phyloP scores from a whole-genome alignment of 1,140 invertebrate genomes.

The Solenopsis fugax region DNA sequence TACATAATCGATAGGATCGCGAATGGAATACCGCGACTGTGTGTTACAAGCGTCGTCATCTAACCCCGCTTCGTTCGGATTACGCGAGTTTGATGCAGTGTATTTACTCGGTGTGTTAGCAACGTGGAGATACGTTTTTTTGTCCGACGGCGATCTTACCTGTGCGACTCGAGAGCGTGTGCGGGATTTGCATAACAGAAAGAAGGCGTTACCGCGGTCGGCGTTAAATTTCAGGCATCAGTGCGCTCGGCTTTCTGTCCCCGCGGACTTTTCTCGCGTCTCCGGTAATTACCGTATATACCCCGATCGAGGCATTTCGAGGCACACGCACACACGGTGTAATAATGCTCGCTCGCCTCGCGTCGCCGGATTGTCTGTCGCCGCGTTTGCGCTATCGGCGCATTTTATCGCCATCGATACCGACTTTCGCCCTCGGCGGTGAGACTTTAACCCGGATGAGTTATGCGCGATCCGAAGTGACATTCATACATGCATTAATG shows the following conservation, averaged over 20 bases:
- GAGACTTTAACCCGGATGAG: constrained; percentile 44
- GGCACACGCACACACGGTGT: neutral
- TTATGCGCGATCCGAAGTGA: constrained; percentile 41
- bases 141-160: constrained; percentile 18
- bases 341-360: neutral
- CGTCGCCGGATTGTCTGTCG: constrained; percentile 29
- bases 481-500: constrained; percentile 54
- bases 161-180: neutral
- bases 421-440: constrained; percentile 31
- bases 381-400: constrained; percentile 22
- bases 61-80: neutral
- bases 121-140: constrained; percentile 3
- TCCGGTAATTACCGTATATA: constrained; percentile 21
- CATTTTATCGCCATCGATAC: constrained; percentile 26
- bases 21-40: constrained; percentile 2
- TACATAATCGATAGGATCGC: neutral
- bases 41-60: neutral
- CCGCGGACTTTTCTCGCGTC: constrained; percentile 26
- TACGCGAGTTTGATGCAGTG: neutral
- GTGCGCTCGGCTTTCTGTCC: constrained; percentile 43
- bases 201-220: constrained; percentile 12
- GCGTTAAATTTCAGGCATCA: constrained; percentile 61
- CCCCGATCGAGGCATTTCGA: constrained; percentile 25
- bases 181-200: constrained; percentile 41
- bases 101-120: constrained; percentile 24